Evolutionary conservation across 2,113 vertebrate genomes (phyloP), one percentile per base, ranked within the genome.

Genomic region (Pardalotus punctatus): DNA sequence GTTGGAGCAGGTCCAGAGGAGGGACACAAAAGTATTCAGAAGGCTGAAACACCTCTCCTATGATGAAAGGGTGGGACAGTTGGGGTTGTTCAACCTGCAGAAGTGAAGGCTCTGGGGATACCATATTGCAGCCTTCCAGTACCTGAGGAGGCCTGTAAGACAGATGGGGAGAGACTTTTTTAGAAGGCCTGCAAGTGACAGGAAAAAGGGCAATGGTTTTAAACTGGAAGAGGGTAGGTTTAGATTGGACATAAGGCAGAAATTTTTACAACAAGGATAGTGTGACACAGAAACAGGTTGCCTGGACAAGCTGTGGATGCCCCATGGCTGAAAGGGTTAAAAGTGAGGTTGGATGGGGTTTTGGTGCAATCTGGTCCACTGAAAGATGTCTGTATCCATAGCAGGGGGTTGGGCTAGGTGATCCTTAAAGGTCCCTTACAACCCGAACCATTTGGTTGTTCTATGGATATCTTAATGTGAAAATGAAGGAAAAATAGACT

Each of bases 101-200:
- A 58, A 76, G 12, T 28, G 9, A 86, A 89, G 22, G 9, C 15
- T 62, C 27, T 4, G 8, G 16, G 31, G 5, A n/a, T 7, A 57
- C 14, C 20, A 28, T 24, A 24, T 6, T 27, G 25, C 14, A 70
- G 12, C 10, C 6, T 70, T 12, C 27, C 15, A 36, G 20, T 65
- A 38, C 20, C 23, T 1, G 2, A 78, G 28, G 6, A 1, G 2
- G 1, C 1, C 27, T 47, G 8, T 31, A 42, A 78, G 45, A 71
- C 47, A 71, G 12, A 22, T 0, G 5, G 29, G 42, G 25, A 65
- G 2, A 57, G 31, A 57, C 18, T 2, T 70, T 80, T 76, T 76
- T 65, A 51, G 6, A 13, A 66, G 15, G 9, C 5, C 23, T 69
- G 14, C 22, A n/a, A 38, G 0, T 25, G 14, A 65, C 6, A 65